Base-by-base conservation (phyloP, 1,140 invertebrate genomes). In the Drosophila lowei region DNA sequence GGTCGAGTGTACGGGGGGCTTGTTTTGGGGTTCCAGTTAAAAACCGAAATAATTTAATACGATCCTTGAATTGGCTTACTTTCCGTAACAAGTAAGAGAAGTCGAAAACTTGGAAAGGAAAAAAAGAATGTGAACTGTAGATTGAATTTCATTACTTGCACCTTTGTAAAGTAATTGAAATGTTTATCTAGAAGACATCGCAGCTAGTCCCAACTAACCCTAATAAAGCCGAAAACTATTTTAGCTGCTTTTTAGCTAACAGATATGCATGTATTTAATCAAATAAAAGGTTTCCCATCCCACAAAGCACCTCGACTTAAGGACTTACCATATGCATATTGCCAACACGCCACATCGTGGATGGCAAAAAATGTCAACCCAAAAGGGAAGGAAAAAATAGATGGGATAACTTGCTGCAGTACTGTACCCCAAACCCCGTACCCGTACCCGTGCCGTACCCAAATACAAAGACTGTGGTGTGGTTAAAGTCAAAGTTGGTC, bases 271-370 rank as follows among this genome's bases (percentile, higher is more conserved):
- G 30, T 30, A 30, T 30, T 67, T 67, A 67, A 67, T 67, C 65
- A 67, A 67, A 67, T 67, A 67, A 67, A 67, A 67, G 65, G 62
- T 23, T 54, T 25, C 8, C 65, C 64, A 28, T 2, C 18, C 15
- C 8, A 13, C 6, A 4, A 59, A 59, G 44, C 66, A 47, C 41
- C 46, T 54, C 42, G 65, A 55, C 65, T 67, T 66, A 67, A 48
- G 65, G 65, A 66, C 65, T 67, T 67, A 67, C 65, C 65, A 68
- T 68, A 68, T 68, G 65, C 65, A 68, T 68, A 68, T 68, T 68
- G 65, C 65, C 64, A 68, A 68, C 65, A 68, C 63, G 43, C 63
- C 65, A 68, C 63, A 64, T 67, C 48, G 42, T 55, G 42, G 34
- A 56, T 41, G 8, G n/a, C 21, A 64, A 18, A 61, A 38, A 65